Conservation (phyloP, 1,140 invertebrate genomes). For the Apis laboriosa region DNA sequence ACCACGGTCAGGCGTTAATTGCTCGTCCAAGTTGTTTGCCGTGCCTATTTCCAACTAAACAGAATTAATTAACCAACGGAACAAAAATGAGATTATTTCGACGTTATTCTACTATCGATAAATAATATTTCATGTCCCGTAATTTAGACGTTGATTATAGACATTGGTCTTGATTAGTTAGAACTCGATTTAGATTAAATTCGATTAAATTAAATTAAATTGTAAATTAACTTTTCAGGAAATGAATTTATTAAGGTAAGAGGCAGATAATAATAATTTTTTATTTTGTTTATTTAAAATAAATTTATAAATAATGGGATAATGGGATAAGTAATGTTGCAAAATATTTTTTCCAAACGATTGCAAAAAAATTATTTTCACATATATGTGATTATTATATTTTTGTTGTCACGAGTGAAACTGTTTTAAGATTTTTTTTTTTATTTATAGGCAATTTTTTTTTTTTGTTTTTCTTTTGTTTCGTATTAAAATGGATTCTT, state of each 20-base stretch:
- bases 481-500: no score
- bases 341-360: not conserved
- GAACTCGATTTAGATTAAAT: not conserved
- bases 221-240: not conserved
- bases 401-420: no score
- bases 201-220: not conserved
- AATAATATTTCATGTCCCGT: not conserved
- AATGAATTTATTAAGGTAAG: not conserved
- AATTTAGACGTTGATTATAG: not conserved
- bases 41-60: slow-evolving; percentile 3
- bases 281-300: not conserved
- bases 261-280: not conserved
- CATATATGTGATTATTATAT: not conserved
- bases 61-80: slow-evolving; percentile 11
- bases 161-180: not conserved
- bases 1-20: slow-evolving; percentile 21
- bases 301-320: not conserved
- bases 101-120: not conserved
- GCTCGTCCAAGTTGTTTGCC: slow-evolving; percentile 14
- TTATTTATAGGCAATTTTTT: no score
- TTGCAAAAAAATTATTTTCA: not conserved
- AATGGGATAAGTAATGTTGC: not conserved
- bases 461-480: no score
- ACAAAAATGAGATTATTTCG: no score
- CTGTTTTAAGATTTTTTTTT: no score